Percentiles rank a stretch among this genome's conserved stretches.
These are phyloP conservation scores for Otolemur garnettii DNA, from an alignment of 2,113 vertebrate genomes.

Conservation along the genomic window DNA sequence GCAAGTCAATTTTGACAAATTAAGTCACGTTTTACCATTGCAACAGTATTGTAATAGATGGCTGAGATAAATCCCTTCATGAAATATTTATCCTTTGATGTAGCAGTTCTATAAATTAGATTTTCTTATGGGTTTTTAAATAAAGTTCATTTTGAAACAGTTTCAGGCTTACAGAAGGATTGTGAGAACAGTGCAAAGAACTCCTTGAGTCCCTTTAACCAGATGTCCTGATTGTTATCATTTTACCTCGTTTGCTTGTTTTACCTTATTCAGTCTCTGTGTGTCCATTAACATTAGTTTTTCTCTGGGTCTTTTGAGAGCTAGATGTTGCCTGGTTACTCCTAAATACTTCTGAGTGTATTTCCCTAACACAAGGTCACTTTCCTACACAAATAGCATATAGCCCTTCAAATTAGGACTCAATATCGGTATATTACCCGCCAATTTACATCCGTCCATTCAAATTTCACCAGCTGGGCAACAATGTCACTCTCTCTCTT, in stretches of 20 bases:
- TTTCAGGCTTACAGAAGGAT: constrained; percentile 24
- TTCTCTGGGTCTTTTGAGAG: constrained; percentile 48
- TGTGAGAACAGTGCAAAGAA: not conserved
- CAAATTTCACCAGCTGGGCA: not conserved
- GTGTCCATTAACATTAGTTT: constrained; percentile 27
- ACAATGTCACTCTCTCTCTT: constrained; percentile 7
- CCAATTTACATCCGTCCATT: not conserved
- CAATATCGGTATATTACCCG: not conserved
- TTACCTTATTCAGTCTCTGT: constrained; percentile 9
- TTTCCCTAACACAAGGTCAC: not conserved
- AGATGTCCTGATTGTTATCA: not conserved
- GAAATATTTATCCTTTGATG: constrained; percentile 11
- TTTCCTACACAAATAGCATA: not conserved
- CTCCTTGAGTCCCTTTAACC: not conserved
- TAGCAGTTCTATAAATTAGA: constrained; percentile 54
- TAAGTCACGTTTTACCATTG: constrained; percentile 23
- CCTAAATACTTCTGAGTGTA: not conserved
- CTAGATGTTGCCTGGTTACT: not conserved
- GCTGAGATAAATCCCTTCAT: not conserved
- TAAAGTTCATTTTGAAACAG: constrained; percentile 46
- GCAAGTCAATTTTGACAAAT: constrained; percentile 50
- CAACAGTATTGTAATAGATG: constrained; percentile 46
- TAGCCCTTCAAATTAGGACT: not conserved
- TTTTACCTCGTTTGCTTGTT: constrained; percentile 30
- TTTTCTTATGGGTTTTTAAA: not conserved